phyloP scores from a whole-genome alignment of 2,797 vertebrate genomes.

The Chelmon rostratus region DNA sequence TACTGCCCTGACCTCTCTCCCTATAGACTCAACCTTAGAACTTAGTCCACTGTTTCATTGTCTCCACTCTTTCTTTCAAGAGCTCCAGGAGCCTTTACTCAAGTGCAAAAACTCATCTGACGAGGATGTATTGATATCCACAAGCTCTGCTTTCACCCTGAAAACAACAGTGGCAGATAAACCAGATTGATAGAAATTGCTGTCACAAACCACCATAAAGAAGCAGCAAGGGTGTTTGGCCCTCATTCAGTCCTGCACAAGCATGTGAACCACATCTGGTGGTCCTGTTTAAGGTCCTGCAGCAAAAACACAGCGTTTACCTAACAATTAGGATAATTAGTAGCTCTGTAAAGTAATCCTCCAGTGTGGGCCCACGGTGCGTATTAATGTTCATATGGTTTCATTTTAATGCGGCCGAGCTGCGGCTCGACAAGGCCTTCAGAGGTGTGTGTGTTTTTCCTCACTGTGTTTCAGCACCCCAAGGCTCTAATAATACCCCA shows the following conservation, averaged over 20 bases:
- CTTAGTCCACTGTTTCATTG: background rate
- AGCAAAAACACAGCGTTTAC: constrained; percentile 72
- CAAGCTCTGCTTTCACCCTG: background rate
- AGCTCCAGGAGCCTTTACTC: background rate
- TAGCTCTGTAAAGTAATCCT: constrained; percentile 72
- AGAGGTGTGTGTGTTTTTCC: constrained; percentile 30
- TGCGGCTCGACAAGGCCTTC: constrained; percentile 30
- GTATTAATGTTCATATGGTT: constrained; percentile 73
- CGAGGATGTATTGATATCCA: no score
- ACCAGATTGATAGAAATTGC: background rate
- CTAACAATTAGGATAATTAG: constrained; percentile 79
- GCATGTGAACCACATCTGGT: constrained; percentile 32
- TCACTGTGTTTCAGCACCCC: constrained; percentile 1
- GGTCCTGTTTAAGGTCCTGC: constrained; percentile 41
- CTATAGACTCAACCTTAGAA: no score
- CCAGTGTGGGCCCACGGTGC: constrained; percentile 41
- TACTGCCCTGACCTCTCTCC: no score
- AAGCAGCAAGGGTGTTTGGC: background rate
- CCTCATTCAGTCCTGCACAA: background rate
- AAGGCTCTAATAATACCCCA: constrained; percentile 13
- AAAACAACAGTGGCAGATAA: background rate
- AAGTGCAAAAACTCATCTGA: background rate
- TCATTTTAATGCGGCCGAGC: constrained; percentile 44
- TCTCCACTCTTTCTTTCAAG: background rate
- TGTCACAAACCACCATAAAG: background rate